These are phyloP conservation scores for Dysidea cf. avara DNA, from an alignment of 37 sponge, comb jelly and placozoan genomes.

Conservation along the genomic window DNA sequence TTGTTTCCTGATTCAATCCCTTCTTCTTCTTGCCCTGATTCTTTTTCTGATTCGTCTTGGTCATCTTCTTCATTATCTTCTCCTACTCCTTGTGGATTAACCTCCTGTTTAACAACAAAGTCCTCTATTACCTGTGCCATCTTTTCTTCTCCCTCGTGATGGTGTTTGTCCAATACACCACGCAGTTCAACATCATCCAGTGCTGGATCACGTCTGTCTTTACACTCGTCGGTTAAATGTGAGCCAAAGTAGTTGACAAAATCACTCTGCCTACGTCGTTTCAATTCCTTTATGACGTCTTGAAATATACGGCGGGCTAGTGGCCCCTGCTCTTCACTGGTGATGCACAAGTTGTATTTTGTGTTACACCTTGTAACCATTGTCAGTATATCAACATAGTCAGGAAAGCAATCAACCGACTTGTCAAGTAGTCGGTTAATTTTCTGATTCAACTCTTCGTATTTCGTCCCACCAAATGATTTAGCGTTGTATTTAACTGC, in stretches of 20 bases:
- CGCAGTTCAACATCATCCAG: constrained; percentile 17
- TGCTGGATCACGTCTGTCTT: constrained; percentile 58
- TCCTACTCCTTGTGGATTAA: constrained; percentile 15
- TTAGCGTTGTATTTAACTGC: constrained; percentile 8
- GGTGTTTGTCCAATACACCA: constrained; percentile 21
- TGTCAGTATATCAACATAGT: constrained; percentile 51
- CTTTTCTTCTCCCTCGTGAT: constrained; percentile 31
- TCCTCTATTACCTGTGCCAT: constrained; percentile 50
- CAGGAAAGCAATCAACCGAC: constrained; percentile 68
- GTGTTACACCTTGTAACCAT: constrained; percentile 54
- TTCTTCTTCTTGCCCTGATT: neutral
- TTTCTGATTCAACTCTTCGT: constrained; percentile 53
- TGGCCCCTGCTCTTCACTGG: constrained; percentile 12
- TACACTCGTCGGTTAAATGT: constrained; percentile 63
- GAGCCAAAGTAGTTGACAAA: constrained; percentile 64
- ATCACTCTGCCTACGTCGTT: constrained; percentile 37
- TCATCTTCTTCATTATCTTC: constrained; percentile 26
- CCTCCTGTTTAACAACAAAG: constrained; percentile 62
- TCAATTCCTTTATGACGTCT: constrained; percentile 60
- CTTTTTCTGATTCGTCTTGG: constrained; percentile 11
- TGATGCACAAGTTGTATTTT: constrained; percentile 46
- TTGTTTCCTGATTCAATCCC: neutral
- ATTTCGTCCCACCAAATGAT: constrained; percentile 27
- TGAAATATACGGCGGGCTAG: constrained; percentile 53
- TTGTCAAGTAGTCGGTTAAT: constrained; percentile 52